These are phyloP conservation scores for Temnothorax longispinosus DNA, from an alignment of 1,140 invertebrate species.

Conservation along the genomic window DNA sequence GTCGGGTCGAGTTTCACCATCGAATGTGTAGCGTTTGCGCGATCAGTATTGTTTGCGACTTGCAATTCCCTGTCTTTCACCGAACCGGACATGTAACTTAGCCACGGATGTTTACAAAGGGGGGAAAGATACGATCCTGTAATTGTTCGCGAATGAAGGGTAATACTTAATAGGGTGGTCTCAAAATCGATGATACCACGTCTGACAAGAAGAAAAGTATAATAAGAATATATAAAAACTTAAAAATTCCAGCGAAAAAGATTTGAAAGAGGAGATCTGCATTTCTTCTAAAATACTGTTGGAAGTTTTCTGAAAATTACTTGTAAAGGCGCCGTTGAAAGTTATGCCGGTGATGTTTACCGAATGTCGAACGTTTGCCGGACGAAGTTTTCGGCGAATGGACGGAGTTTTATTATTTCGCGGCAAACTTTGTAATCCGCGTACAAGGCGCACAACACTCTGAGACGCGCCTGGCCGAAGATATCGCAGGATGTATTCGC, in stretches of 20 bases:
- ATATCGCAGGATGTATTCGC: constrained; percentile 37
- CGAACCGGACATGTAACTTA: constrained; percentile 44
- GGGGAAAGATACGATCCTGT: not conserved
- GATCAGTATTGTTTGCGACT: constrained; percentile 42
- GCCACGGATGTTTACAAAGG: constrained; percentile 10
- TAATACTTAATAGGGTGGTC: not conserved
- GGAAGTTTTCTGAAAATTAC: not conserved
- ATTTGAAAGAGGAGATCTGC: not conserved
- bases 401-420: constrained; percentile 8
- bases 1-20: not conserved
- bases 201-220: not conserved
- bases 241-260: not conserved
- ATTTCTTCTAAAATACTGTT: not conserved
- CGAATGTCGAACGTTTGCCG: not conserved
- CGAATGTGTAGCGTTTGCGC: constrained; percentile 4
- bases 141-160: constrained; percentile 2
- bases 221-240: not conserved
- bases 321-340: no score
- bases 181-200: not conserved
- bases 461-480: constrained; percentile 25
- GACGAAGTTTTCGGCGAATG: not conserved
- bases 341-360: not conserved
- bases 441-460: not conserved
- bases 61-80: constrained; percentile 12
- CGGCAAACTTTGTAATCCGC: constrained; percentile 38